A percentile compares a stretch with the other conserved stretches of the same genome.
Evolutionary conservation across 1,140 invertebrate genomes (phyloP).

Genomic region (Parasteatoda tepidariorum): DNA sequence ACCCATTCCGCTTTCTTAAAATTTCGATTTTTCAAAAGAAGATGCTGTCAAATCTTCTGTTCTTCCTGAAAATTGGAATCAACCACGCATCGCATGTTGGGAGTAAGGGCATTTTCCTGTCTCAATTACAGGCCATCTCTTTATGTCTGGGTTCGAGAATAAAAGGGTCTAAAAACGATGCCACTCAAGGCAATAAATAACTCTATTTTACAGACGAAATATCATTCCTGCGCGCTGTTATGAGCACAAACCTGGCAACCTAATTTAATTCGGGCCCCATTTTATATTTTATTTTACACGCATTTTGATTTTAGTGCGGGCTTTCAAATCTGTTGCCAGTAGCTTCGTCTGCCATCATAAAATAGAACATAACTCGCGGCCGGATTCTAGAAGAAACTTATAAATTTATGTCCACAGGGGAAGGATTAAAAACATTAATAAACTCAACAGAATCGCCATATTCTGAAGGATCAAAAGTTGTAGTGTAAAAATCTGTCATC

Average conservation of each 20-base stretch:
- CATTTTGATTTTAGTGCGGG: constrained; percentile 15
- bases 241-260: background rate
- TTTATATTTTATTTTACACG: constrained; percentile 30
- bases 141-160: background rate
- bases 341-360: constrained; percentile 5
- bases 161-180: constrained; percentile 1
- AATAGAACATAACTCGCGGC: background rate
- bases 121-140: background rate
- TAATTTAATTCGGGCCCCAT: constrained; percentile 13
- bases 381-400: background rate
- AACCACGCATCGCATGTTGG: background rate
- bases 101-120: background rate
- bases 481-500: background rate
- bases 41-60: no score
- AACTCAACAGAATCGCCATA: background rate
- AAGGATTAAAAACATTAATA: constrained; percentile 30
- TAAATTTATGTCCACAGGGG: constrained; percentile 14
- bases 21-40: no score
- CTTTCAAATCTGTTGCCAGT: background rate
- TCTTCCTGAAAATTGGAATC: no score
- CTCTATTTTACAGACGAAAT: constrained; percentile 11
- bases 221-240: background rate
- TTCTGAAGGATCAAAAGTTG: background rate
- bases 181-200: constrained; percentile 1
- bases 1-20: no score